phyloP scores from a whole-genome alignment of 2,888 invertebrate genomes.

The Noctua janthe region DNA sequence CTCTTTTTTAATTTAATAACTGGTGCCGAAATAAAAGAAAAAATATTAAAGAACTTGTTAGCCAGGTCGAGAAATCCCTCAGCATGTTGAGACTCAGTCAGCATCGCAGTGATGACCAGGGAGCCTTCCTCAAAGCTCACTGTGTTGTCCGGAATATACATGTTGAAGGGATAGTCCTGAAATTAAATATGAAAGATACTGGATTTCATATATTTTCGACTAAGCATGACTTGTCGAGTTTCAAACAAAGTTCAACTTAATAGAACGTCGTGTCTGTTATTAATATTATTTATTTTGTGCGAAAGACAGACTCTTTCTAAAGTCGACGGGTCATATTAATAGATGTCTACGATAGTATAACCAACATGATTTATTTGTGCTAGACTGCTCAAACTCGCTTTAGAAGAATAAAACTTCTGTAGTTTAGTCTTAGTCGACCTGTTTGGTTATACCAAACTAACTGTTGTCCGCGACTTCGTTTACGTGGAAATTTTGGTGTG shows the following conservation, averaged over 20 bases:
- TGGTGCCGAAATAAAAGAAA: background rate
- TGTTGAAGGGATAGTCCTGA: constrained; percentile 91
- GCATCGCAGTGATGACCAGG: constrained; percentile 91
- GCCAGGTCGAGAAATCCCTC: constrained; percentile 85
- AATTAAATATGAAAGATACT: background rate
- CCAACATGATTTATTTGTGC: no score
- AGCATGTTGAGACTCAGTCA: constrained; percentile 86
- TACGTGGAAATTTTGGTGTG: no score
- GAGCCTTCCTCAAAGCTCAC: constrained; percentile 87
- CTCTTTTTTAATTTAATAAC: no score
- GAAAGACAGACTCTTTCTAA: background rate
- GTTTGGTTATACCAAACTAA: no score
- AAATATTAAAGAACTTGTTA: constrained; percentile 64
- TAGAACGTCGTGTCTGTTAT: background rate
- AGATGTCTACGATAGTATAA: no score
- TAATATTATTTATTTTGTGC: background rate
- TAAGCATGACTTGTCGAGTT: background rate
- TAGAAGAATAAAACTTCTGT: no score
- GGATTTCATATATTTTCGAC: background rate
- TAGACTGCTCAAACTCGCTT: no score
- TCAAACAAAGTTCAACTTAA: background rate
- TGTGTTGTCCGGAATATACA: constrained; percentile 91
- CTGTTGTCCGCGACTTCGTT: no score
- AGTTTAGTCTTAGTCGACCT: no score
- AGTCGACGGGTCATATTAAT: background rate